Conservation (phyloP, 2,888 invertebrate genomes). For the Hetaerina titia region DNA sequence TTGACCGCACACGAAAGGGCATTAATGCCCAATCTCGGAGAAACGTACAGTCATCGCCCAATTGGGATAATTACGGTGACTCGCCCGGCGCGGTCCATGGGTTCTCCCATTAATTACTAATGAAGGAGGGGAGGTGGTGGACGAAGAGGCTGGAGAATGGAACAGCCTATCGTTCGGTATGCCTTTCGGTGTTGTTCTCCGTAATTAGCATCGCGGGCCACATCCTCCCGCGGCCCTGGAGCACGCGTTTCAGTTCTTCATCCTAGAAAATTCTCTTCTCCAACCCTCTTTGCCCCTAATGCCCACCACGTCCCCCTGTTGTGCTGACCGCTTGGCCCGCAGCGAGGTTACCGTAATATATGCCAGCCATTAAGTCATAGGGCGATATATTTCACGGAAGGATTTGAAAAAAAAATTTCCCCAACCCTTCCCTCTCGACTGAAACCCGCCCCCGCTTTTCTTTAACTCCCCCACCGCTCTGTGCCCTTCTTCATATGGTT, state of each 20-base stretch:
- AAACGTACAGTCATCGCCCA: conserved; percentile 39
- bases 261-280: too few relatives aligned
- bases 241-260: too few relatives aligned
- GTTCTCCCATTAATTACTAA: conserved; percentile 5
- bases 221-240: background rate
- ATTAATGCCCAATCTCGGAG: conserved; percentile 19
- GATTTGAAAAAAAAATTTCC: background rate
- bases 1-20: conserved; percentile 27
- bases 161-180: background rate
- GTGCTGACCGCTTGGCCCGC: background rate
- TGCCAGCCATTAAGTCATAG: conserved; percentile 23
- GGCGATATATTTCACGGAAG: conserved; percentile 25
- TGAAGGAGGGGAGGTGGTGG: background rate
- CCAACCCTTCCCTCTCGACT: background rate
- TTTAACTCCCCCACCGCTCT: background rate
- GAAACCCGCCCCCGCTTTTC: background rate
- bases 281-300: too few relatives aligned
- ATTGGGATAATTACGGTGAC: conserved; percentile 39
- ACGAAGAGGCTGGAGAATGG: background rate
- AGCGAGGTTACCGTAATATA: conserved; percentile 32
- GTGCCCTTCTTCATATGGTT: background rate
- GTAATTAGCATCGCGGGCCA: conserved; percentile 13
- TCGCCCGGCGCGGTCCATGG: background rate
- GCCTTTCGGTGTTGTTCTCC: background rate
- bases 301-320: background rate